A percentile compares a stretch with the other conserved stretches of the same genome.
Evolutionary conservation across 2,113 vertebrate genomes (phyloP).

Genomic region (Pontoporia blainvillei): DNA sequence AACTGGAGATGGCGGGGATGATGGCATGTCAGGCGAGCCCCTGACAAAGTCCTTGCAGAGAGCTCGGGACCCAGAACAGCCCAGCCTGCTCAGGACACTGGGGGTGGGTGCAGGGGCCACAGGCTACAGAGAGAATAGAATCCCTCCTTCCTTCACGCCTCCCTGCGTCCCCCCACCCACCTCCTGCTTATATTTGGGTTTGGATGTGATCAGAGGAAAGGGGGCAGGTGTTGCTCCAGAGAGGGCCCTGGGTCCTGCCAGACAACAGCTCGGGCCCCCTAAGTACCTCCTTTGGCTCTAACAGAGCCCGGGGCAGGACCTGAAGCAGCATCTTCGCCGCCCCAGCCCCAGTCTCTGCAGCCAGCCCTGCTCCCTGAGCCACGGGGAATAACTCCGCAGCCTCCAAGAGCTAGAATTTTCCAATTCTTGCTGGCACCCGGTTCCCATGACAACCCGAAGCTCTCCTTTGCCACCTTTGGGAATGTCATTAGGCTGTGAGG

Average conservation of each 20-base stretch:
- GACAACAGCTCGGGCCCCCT: background rate
- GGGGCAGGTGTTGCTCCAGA: background rate
- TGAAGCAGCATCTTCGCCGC: background rate
- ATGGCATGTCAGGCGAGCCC: background rate
- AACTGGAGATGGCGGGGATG: rapidly evolving
- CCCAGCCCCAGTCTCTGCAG: background rate
- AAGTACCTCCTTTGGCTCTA: too few species aligned
- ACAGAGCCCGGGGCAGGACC: rapidly evolving
- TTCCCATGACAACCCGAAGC: slow-evolving; percentile 83
- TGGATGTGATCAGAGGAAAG: background rate
- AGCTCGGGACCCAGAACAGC: rapidly evolving
- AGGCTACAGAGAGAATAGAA: background rate
- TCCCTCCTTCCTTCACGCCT: background rate
- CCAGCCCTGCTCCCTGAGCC: slow-evolving; percentile 34
- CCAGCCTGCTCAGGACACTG: rapidly evolving
- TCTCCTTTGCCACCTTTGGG: slow-evolving; percentile 77
- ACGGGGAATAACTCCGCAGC: slow-evolving; percentile 76
- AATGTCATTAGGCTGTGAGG: slow-evolving; percentile 78
- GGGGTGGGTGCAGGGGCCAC: background rate
- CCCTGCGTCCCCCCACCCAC: background rate
- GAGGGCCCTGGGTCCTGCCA: background rate
- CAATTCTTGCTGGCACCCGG: slow-evolving; percentile 66
- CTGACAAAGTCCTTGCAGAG: background rate
- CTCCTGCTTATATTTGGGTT: background rate
- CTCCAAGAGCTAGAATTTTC: slow-evolving; percentile 60